Evolutionary conservation across 2,888 invertebrate genomes (phyloP), one percentile per base, ranked within the genome.

Genomic region (Phortica magna): DNA sequence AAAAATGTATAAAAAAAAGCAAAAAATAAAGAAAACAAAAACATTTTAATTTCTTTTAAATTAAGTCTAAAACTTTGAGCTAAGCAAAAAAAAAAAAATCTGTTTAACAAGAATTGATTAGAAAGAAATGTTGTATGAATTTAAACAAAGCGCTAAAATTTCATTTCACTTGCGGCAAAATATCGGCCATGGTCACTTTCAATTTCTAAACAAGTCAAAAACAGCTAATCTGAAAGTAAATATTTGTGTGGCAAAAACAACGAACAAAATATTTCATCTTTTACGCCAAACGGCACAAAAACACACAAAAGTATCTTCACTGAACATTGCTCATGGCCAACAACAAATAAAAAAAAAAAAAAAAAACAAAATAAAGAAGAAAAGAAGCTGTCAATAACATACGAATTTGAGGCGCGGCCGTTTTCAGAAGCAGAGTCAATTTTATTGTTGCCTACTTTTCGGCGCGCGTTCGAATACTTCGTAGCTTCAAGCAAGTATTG

Each of bases 161-260:
- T 48, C n/a, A 41, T 65, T 53, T 55, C 10, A 22, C 53, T 31
- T 14, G n/a, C 55, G n/a, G n/a, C 19, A n/a, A 70, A 31, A 55
- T 68, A 43, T 68, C 19, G 68, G 43, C 53, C 70, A 53, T 19
- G 70, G 70, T 55, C 70, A 71, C 55, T 71, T 71, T 71, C n/a
- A 71, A 71, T 55, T 55, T 55, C 53, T 14, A 55, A 53, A 53
- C 53, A 71, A 71, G 70, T 22, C 70, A 71, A 39, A 71, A 71
- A 55, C 70, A 55, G 70, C 48, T 70, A 70, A 43, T 65, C 41
- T 65, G 3, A 31, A 19, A 41, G 1, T 41, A 65, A 65, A 65
- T 41, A 65, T 31, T 39, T 19, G 41, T 48, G 9, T 7, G 12
- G 14, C 6, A 65, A 39, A 39, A 31, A 7, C 14, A 41, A n/a